Evolutionary conservation across 2,888 invertebrate species (phyloP).

Genomic region (Cylloceria caligata): DNA sequence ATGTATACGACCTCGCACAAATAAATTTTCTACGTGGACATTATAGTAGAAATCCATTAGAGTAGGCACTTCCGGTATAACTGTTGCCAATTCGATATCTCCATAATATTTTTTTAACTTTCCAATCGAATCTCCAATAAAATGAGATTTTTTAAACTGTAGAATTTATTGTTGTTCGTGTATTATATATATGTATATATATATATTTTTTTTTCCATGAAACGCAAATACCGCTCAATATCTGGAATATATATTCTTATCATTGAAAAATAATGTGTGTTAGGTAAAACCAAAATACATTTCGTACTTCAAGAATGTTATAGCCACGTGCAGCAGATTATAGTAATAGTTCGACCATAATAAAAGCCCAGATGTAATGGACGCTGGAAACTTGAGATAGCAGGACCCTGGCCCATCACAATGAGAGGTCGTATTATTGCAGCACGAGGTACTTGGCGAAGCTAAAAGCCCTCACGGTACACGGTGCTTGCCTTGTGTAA

Average conservation of each 20-base stretch:
- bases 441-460: slow-evolving; percentile 32
- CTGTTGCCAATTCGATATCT: slow-evolving; percentile 2
- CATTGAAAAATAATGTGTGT: neutral
- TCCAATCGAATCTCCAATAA: neutral
- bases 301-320: neutral
- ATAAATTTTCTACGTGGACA: slow-evolving; percentile 35
- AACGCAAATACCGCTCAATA: no score
- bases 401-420: neutral
- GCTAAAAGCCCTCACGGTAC: slow-evolving; percentile 18
- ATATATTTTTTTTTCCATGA: no score
- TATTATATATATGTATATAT: neutral
- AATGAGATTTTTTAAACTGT: neutral
- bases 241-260: neutral
- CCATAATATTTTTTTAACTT: neutral
- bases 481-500: slow-evolving; percentile 23
- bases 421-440: slow-evolving; percentile 16
- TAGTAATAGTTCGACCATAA: slow-evolving; percentile 26
- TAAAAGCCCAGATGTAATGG: slow-evolving; percentile 31
- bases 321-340: slow-evolving; percentile 8
- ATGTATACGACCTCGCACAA: slow-evolving; percentile 17
- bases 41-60: slow-evolving; percentile 40
- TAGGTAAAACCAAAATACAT: neutral
- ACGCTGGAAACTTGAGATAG: slow-evolving; percentile 42
- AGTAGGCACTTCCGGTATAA: neutral
- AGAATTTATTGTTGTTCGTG: neutral